Percentiles rank a stretch among this genome's conserved stretches.
These are phyloP conservation scores for Trachelus troglodyta DNA, from an alignment of 2,888 invertebrate genomes.

Conservation along the genomic window DNA sequence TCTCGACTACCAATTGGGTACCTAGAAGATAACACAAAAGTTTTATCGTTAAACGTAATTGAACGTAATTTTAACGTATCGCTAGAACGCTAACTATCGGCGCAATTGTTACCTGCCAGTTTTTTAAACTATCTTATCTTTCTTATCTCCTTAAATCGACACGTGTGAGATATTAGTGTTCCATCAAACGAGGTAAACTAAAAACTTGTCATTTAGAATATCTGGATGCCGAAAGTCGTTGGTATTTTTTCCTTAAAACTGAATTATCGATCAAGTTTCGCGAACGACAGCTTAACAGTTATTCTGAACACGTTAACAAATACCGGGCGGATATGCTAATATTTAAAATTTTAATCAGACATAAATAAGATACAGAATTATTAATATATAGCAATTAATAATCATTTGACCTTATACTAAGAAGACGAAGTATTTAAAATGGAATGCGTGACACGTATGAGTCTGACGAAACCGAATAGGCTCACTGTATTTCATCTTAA, in stretches of 20 bases:
- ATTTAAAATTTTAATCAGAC: background rate
- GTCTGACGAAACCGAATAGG: background rate
- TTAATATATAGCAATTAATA: background rate
- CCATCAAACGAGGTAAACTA: background rate
- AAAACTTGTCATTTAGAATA: background rate
- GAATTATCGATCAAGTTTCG: background rate
- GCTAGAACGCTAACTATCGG: background rate
- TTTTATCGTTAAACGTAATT: background rate
- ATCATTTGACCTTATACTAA: background rate
- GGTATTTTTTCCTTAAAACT: background rate
- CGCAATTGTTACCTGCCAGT: background rate
- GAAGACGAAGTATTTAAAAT: background rate
- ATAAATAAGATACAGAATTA: background rate
- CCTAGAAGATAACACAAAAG: conserved; percentile 64
- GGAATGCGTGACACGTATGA: background rate
- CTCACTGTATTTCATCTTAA: background rate
- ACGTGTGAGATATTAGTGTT: background rate
- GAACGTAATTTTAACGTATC: background rate
- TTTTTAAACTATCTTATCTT: background rate
- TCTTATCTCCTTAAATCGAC: background rate
- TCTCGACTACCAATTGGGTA: conserved; percentile 80
- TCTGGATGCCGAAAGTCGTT: background rate
- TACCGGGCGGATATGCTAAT: background rate
- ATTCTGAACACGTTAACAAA: background rate
- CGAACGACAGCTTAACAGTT: background rate